Evolutionary conservation across 2,888 invertebrate genomes (phyloP), one percentile per base, ranked within the genome.

Genomic region (Pheosia gnoma): DNA sequence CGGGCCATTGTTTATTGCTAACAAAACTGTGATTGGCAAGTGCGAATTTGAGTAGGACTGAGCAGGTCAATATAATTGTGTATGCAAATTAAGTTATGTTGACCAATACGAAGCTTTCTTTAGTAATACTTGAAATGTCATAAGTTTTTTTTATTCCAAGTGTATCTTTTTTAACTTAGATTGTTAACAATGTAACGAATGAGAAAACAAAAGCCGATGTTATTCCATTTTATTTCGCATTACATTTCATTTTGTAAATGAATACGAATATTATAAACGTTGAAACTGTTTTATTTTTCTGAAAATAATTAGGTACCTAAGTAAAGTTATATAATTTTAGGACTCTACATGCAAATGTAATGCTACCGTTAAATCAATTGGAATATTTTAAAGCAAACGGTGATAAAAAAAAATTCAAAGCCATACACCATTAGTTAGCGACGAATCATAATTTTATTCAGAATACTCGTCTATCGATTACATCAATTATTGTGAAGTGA

Each of bases 401-500:
- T 59, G 11, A 63, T 62, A 63, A 64, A 73, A 66, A 55, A n/a
- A n/a, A n/a, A n/a, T 61, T 41, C 51, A 52, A 54, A 49, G 13
- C 11, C 10, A 53, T n/a, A n/a, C n/a, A 11, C 37, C 53, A 53
- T 37, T 53, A 53, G 53, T 53, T 53, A 53, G 37, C 58, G 58
- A 71, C 61, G 62, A 72, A 68, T 74, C 68, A 75, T 76, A 75
- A 74, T 68, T 25, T 71, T 60, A 71, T 62, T 65, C 63, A 67
- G 60, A 65, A 69, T 74, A 79, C 71, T 79, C 75, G 72, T 71
- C 75, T 84, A 83, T 83, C 82, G 82, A 82, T 66, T 61, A 63
- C 76, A 70, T 76, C 87, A 86, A 87, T 88, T 87, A 87, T 78
- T 78, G 78, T 83, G 79, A 84, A 86, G 81, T 79, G 83, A 74